phyloP scores from a whole-genome alignment of 2,797 vertebrate genomes.

The Acanthornis magna region DNA sequence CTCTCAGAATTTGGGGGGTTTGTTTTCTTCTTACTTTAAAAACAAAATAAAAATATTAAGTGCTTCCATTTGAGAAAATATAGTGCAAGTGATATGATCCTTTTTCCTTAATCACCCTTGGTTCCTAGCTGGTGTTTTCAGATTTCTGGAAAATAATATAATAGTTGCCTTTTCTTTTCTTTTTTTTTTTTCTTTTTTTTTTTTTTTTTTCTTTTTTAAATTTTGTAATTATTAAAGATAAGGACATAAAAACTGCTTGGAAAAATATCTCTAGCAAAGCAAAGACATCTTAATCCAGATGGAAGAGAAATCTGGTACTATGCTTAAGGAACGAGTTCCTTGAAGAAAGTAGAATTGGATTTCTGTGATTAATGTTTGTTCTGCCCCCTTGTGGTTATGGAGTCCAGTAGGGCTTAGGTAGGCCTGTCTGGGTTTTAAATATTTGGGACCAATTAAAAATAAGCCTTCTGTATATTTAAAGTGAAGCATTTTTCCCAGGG shows the following conservation, averaged over 20 bases:
- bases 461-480: not conserved
- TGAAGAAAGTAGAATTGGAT: not conserved
- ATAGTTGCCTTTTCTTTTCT: not conserved
- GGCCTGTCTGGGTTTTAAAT: not conserved
- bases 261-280: not conserved
- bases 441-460: not conserved
- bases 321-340: not conserved
- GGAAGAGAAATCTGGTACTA: not conserved
- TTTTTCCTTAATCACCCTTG: not conserved
- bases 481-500: not conserved
- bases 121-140: not conserved
- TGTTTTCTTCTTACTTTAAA: not conserved
- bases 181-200: not conserved
- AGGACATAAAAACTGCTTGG: not conserved
- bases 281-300: not conserved
- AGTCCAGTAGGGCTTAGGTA: not conserved
- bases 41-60: not conserved
- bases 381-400: conserved; percentile 59
- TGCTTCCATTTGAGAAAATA: not conserved
- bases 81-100: fast-evolving
- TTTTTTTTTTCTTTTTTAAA: not conserved
- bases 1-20: not conserved
- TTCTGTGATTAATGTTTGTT: conserved; percentile 46
- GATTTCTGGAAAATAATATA: not conserved
- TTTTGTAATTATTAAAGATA: not conserved